Evolutionary conservation across 2,113 vertebrate genomes (phyloP).

Genomic region (Hemicordylus capensis): DNA sequence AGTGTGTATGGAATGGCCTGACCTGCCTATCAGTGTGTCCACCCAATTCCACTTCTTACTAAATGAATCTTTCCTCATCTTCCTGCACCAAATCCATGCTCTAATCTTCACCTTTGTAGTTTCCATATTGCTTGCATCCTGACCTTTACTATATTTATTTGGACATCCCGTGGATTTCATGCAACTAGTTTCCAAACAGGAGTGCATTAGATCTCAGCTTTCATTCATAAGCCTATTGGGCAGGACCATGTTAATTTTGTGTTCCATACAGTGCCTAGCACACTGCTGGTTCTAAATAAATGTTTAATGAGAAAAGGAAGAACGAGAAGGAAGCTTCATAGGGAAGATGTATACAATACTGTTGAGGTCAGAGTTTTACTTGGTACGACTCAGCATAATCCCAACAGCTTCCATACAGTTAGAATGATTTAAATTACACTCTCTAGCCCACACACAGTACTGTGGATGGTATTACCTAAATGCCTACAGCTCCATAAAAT

Average conservation of each 20-base stretch:
- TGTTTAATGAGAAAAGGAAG: slow-evolving; percentile 38
- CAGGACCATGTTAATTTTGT: slow-evolving; percentile 18
- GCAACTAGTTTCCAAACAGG: neutral
- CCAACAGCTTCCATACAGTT: slow-evolving; percentile 29
- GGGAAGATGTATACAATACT: slow-evolving; percentile 27
- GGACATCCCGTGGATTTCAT: neutral
- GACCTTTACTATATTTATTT: neutral
- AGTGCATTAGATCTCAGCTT: slow-evolving; percentile 7
- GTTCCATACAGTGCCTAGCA: slow-evolving; percentile 13
- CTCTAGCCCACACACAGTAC: slow-evolving; percentile 18
- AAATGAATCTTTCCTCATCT: neutral
- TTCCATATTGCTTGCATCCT: neutral
- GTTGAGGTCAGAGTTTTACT: slow-evolving; percentile 35
- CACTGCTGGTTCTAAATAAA: slow-evolving; percentile 34
- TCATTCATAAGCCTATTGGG: slow-evolving; percentile 20
- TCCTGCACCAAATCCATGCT: neutral
- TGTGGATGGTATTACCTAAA: slow-evolving; percentile 43
- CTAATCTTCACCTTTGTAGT: neutral
- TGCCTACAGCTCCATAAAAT: slow-evolving; percentile 50
- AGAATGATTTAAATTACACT: slow-evolving; percentile 49
- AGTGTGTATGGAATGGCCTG: neutral
- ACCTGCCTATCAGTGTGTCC: neutral
- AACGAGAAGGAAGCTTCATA: slow-evolving; percentile 24
- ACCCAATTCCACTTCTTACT: neutral
- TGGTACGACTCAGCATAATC: slow-evolving; percentile 23